These are phyloP conservation scores for Stichodactyla helianthus DNA, from an alignment of 64 coral and sea anemone genomes.

Conservation along the genomic window DNA sequence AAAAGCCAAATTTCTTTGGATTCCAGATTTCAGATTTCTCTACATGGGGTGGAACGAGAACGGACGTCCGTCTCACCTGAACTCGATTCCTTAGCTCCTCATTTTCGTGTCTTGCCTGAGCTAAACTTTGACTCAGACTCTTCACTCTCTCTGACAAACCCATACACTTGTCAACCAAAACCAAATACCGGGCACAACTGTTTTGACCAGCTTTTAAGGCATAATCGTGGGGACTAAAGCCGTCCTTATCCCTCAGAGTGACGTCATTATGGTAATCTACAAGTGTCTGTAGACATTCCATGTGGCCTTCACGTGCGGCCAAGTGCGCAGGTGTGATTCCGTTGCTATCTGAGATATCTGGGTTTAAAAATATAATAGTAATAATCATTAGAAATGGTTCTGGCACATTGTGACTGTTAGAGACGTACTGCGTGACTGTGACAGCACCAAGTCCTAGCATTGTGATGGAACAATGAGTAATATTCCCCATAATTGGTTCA, in stretches of 20 bases:
- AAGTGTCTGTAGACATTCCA: slow-evolving; percentile 76
- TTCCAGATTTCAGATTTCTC: too few species aligned
- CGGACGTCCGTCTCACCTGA: slow-evolving; percentile 45
- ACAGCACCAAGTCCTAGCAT: too few species aligned
- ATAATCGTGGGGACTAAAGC: slow-evolving; percentile 58
- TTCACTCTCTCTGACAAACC: slow-evolving; percentile 56
- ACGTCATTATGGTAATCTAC: slow-evolving; percentile 84
- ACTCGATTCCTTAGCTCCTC: slow-evolving; percentile 58
- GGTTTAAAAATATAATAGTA: neutral
- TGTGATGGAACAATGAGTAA: too few species aligned
- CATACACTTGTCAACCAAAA: slow-evolving; percentile 87
- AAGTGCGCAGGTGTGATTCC: slow-evolving; percentile 70
- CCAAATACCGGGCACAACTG: slow-evolving; percentile 82
- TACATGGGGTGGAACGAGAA: neutral
- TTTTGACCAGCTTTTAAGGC: slow-evolving; percentile 76
- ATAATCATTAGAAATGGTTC: neutral
- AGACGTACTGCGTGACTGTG: too few species aligned
- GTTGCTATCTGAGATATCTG: slow-evolving; percentile 52
- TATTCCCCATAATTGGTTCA: too few species aligned
- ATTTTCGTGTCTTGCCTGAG: slow-evolving; percentile 65
- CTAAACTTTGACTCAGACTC: slow-evolving; percentile 56
- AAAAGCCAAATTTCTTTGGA: too few species aligned
- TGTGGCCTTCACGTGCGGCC: slow-evolving; percentile 75
- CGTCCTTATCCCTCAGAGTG: slow-evolving; percentile 66
- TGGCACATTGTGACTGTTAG: neutral